A percentile compares a stretch with the other conserved stretches of the same genome.
These are phyloP conservation scores for Cydia strobilella DNA, from an alignment of 1,140 invertebrate species.

Conservation along the genomic window DNA sequence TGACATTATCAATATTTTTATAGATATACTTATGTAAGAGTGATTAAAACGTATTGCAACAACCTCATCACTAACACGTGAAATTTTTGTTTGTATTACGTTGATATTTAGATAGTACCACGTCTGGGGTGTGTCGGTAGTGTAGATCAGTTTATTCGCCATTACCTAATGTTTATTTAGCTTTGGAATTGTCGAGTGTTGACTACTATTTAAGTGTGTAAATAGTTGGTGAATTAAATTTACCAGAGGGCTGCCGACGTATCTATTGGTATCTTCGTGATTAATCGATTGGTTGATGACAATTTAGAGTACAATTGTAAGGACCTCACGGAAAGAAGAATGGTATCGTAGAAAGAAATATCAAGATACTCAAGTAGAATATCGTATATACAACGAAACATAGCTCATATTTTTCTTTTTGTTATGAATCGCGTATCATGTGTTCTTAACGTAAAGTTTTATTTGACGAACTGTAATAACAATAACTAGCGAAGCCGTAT, in stretches of 20 bases:
- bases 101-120: conserved; percentile 12
- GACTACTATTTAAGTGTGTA: not conserved
- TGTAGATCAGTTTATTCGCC: conserved; percentile 5
- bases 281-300: no score
- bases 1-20: not conserved
- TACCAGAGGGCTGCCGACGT: not conserved
- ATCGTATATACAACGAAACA: no score
- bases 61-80: not conserved
- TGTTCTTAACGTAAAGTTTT: no score
- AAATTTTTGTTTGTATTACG: conserved; percentile 12
- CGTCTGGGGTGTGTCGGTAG: conserved; percentile 22
- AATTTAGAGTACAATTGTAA: no score
- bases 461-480: no score
- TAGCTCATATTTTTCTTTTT: no score
- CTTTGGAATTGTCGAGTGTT: conserved; percentile 9
- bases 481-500: not conserved
- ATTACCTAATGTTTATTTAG: conserved; percentile 12
- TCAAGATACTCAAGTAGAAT: no score
- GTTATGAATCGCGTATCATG: no score
- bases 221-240: not conserved
- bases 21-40: not conserved
- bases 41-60: not conserved
- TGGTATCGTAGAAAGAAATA: no score
- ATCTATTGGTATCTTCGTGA: no score
- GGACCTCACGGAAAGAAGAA: no score